A percentile compares a stretch with the other conserved stretches of the same genome.
These are phyloP conservation scores for Drosophila repletoides DNA, from an alignment of 1,140 invertebrate species.

Conservation along the genomic window DNA sequence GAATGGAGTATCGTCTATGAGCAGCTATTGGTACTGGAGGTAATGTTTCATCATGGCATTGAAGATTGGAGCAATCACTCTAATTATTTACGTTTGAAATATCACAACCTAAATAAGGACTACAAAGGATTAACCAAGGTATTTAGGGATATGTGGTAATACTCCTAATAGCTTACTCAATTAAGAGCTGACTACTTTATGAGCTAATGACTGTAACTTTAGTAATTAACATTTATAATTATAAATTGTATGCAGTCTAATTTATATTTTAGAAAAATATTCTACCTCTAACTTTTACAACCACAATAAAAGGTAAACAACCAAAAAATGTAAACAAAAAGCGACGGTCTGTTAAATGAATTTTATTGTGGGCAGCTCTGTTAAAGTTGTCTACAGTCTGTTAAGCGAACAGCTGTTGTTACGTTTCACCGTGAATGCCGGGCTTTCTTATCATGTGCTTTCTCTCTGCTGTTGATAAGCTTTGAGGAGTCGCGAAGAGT, in stretches of 20 bases:
- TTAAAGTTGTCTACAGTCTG: background rate
- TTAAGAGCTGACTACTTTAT: no score
- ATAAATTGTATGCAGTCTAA: no score
- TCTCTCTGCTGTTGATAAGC: slow-evolving; percentile 34
- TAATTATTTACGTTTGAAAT: slow-evolving; percentile 46
- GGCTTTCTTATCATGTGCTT: slow-evolving; percentile 39
- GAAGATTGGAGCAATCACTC: slow-evolving; percentile 46
- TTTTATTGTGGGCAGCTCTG: background rate
- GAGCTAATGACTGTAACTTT: no score
- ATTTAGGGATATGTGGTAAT: slow-evolving; percentile 60
- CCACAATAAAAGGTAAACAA: no score
- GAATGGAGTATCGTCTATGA: slow-evolving; percentile 82
- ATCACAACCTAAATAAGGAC: slow-evolving; percentile 53
- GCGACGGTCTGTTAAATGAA: background rate
- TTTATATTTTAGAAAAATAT: no score
- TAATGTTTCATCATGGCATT: slow-evolving; percentile 68
- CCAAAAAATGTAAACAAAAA: no score
- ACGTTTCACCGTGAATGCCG: slow-evolving; percentile 22
- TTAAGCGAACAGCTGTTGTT: slow-evolving; percentile 16
- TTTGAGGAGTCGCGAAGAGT: slow-evolving; percentile 7
- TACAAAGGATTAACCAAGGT: slow-evolving; percentile 39
- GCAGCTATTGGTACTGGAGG: slow-evolving; percentile 80
- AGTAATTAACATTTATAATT: no score
- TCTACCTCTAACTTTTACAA: no score
- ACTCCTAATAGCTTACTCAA: no score